Evolutionary conservation across 2,797 vertebrate genomes (phyloP).

Genomic region (Amniataba percoides): DNA sequence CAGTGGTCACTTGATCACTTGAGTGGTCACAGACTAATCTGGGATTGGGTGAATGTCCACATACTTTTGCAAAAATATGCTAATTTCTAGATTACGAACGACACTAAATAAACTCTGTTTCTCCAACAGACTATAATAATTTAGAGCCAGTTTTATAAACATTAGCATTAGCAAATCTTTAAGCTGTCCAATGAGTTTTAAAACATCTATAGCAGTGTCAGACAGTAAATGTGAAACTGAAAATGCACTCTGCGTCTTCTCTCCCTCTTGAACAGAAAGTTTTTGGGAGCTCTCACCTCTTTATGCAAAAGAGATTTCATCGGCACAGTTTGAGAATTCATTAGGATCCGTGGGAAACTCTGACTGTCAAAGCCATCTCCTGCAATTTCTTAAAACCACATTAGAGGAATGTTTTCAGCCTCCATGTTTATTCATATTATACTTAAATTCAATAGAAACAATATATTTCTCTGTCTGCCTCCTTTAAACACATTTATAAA

Average conservation of each 20-base stretch:
- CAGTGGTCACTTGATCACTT: conserved; percentile 5
- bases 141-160: conserved; percentile 26
- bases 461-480: conserved; percentile 10
- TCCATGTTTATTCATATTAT: conserved; percentile 47
- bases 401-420: conserved; percentile 53
- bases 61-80: conserved; percentile 8
- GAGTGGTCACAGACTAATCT: conserved; percentile 18
- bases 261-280: conserved; percentile 34
- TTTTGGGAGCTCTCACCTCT: conserved; percentile 55
- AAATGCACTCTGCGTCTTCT: conserved; percentile 60
- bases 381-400: conserved; percentile 58
- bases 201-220: conserved; percentile 31
- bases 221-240: conserved; percentile 43
- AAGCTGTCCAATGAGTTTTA: conserved; percentile 40
- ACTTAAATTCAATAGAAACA: conserved; percentile 21
- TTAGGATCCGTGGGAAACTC: conserved; percentile 64
- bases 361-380: conserved; percentile 50
- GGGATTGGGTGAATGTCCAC: neutral
- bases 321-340: conserved; percentile 76
- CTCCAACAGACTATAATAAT: neutral
- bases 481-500: conserved; percentile 1
- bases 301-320: conserved; percentile 71
- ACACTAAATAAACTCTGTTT: conserved; percentile 15
- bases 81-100: conserved; percentile 2
- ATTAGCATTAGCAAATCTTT: conserved; percentile 36